Percentiles rank a stretch among this genome's conserved stretches.
Evolutionary conservation across 2,797 vertebrate species (phyloP).

Genomic region (Gallinago nigripennis): DNA sequence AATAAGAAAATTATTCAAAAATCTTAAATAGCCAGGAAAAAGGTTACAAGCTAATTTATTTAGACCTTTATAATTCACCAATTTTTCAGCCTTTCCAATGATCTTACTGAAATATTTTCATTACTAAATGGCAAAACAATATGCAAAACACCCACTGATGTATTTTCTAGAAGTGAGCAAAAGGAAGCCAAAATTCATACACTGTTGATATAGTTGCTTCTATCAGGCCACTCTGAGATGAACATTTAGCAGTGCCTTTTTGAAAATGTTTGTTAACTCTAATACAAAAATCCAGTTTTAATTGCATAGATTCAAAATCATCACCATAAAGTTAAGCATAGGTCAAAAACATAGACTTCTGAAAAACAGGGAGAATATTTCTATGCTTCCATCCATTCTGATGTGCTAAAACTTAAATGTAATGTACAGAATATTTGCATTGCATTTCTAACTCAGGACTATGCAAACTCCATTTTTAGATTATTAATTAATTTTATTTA

Average conservation of each 20-base stretch:
- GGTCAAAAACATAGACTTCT: not conserved
- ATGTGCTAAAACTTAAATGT: not conserved
- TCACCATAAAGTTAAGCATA: not conserved
- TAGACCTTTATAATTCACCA: not conserved
- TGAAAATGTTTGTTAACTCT: not conserved
- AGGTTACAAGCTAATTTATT: not conserved
- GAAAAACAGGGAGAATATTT: not conserved
- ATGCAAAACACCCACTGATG: not conserved
- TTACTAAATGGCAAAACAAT: not conserved
- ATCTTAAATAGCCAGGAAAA: not conserved
- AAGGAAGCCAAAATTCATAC: not conserved
- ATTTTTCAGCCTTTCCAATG: not conserved
- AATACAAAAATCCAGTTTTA: not conserved
- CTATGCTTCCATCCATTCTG: not conserved
- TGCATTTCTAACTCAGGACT: not conserved
- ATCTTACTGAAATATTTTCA: not conserved
- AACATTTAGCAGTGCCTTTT: not conserved
- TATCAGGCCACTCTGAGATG: not conserved
- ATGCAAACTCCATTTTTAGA: rapidly evolving
- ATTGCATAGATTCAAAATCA: not conserved
- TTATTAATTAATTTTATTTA: not conserved
- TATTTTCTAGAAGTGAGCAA: not conserved
- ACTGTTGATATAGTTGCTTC: not conserved
- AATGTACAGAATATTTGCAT: not conserved
- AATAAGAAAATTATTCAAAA: not conserved